These are phyloP conservation scores for Chromobotia macracanthus DNA, from an alignment of 2,797 vertebrate genomes.

Conservation along the genomic window DNA sequence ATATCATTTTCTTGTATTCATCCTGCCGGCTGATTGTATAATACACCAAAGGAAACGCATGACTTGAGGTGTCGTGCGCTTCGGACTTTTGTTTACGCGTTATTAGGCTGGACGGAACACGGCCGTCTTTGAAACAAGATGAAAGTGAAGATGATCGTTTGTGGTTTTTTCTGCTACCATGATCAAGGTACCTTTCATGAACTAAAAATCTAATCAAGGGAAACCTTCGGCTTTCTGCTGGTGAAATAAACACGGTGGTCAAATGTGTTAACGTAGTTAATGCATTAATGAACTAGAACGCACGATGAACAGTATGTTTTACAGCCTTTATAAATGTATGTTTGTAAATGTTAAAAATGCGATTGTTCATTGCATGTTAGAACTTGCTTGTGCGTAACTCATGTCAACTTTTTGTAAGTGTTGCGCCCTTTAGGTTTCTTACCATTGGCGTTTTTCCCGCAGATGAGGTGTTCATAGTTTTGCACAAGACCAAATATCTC, in stretches of 20 bases:
- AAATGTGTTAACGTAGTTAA: too few species aligned
- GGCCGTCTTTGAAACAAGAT: slow-evolving; percentile 14
- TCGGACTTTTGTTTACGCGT: slow-evolving; percentile 14
- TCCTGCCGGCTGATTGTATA: slow-evolving; percentile 4
- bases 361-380: too few species aligned
- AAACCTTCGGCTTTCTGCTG: not conserved
- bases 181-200: not conserved
- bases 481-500: slow-evolving; percentile 92
- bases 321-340: too few species aligned
- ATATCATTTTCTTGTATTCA: not conserved
- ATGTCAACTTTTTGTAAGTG: too few species aligned
- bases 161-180: slow-evolving; percentile 9
- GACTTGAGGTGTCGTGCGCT: not conserved
- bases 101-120: not conserved
- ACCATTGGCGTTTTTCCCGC: slow-evolving; percentile 90
- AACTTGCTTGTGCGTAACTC: too few species aligned
- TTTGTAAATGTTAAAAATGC: too few species aligned
- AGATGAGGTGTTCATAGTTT: slow-evolving; percentile 88
- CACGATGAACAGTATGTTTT: too few species aligned
- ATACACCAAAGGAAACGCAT: slow-evolving; percentile 23
- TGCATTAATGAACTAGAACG: too few species aligned
- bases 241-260: not conserved
- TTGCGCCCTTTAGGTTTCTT: slow-evolving; percentile 63
- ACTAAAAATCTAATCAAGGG: not conserved
- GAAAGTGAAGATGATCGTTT: slow-evolving; percentile 23